Conservation (phyloP, 2,797 vertebrate genomes). For the Hafferia zeledoni region DNA sequence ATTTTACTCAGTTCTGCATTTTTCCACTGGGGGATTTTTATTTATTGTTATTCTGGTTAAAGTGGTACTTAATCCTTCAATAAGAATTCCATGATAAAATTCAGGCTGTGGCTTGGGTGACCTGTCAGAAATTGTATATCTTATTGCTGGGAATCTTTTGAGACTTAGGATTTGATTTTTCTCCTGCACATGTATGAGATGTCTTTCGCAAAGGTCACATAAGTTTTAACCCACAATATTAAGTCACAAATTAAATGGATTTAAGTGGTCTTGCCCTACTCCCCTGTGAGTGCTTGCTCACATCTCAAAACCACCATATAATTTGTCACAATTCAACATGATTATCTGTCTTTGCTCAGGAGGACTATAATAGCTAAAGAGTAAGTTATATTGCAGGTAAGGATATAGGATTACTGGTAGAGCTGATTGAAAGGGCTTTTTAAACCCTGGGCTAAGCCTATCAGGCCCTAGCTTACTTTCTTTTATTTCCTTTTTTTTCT, state of each 20-base stretch:
- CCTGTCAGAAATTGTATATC: conserved; percentile 40
- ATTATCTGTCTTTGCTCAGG: conserved; percentile 51
- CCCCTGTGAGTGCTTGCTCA: conserved; percentile 49
- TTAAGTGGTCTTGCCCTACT: conserved; percentile 43
- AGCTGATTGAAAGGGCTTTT: conserved; percentile 17
- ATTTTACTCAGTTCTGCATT: conserved; percentile 6
- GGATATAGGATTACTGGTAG: conserved; percentile 38
- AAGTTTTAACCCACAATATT: conserved; percentile 49
- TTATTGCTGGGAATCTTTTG: conserved; percentile 40
- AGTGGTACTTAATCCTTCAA: conserved; percentile 46
- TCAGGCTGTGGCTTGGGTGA: conserved; percentile 26
- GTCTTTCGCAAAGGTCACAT: conserved; percentile 55
- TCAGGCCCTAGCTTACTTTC: background rate
- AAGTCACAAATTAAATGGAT: conserved; percentile 57
- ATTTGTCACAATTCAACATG: conserved; percentile 35
- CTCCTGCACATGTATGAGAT: background rate
- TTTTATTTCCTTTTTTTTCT: background rate
- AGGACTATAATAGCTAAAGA: conserved; percentile 32
- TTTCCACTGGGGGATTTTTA: conserved; percentile 28
- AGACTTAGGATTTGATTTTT: conserved; percentile 33
- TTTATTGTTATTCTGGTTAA: conserved; percentile 61
- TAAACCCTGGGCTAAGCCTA: background rate
- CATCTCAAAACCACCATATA: conserved; percentile 48
- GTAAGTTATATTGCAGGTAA: conserved; percentile 16
- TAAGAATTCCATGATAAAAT: conserved; percentile 45